Conservation (phyloP, 2,797 vertebrate genomes). For the Petrocephalus sullivani region DNA sequence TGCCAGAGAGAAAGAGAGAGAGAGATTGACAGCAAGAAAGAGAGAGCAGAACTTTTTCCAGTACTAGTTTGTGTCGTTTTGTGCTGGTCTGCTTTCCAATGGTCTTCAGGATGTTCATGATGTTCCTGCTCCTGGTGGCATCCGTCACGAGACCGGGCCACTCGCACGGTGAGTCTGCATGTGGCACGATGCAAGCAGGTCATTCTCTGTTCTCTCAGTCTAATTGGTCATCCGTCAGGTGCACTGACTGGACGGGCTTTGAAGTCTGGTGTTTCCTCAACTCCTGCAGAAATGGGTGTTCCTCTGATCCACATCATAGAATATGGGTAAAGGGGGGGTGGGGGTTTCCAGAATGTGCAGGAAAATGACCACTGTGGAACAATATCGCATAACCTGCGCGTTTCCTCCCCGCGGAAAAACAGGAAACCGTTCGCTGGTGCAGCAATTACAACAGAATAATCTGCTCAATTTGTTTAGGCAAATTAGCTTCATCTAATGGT, state of each 20-base stretch:
- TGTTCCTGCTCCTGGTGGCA: neutral
- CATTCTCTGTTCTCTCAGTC: neutral
- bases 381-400: neutral
- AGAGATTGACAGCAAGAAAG: neutral
- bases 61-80: neutral
- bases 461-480: neutral
- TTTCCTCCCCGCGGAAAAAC: neutral
- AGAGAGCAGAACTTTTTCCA: neutral
- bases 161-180: neutral
- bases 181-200: neutral
- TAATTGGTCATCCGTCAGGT: neutral
- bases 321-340: neutral
- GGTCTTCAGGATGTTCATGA: neutral
- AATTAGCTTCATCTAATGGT: neutral
- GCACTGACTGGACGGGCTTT: neutral
- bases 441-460: neutral
- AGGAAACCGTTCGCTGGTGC: neutral
- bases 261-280: too few species aligned
- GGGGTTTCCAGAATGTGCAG: neutral
- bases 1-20: neutral
- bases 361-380: neutral
- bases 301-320: neutral
- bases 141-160: neutral
- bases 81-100: neutral
- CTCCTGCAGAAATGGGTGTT: too few species aligned